phyloP scores from a whole-genome alignment of 2,113 vertebrate species.

The Callionymus lyra region DNA sequence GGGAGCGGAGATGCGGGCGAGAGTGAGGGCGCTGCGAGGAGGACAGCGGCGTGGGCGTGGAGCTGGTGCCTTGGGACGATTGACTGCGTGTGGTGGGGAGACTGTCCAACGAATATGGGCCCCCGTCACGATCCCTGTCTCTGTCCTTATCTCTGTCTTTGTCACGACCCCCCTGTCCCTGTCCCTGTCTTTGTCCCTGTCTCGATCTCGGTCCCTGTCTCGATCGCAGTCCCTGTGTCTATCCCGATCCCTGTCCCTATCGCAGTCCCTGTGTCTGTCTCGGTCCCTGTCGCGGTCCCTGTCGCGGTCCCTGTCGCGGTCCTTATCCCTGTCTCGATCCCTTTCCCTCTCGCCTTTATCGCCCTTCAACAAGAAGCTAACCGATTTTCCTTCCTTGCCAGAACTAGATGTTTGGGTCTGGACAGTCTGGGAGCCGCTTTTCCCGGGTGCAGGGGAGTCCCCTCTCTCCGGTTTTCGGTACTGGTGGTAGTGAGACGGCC shows the following conservation, averaged over 20 bases:
- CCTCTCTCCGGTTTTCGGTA: conserved; percentile 73
- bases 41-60: conserved; percentile 54
- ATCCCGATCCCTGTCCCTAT: conserved; percentile 1
- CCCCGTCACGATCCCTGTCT: conserved; percentile 23
- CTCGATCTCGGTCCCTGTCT: conserved; percentile 24
- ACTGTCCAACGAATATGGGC: conserved; percentile 44
- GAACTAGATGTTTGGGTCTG: conserved; percentile 62
- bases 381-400: conserved; percentile 64
- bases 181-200: conserved; percentile 5
- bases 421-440: conserved; percentile 59
- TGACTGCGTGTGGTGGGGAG: conserved; percentile 22
- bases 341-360: conserved; percentile 65
- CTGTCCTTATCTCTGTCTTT: conserved; percentile 4
- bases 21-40: conserved; percentile 65
- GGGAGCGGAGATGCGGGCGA: conserved; percentile 68
- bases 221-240: conserved; percentile 51
- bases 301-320: conserved; percentile 26
- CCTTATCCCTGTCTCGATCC: conserved; percentile 51
- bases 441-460: conserved; percentile 69
- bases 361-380: conserved; percentile 66
- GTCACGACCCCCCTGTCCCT: conserved; percentile 21
- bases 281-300: conserved; percentile 27
- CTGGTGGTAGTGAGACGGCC: conserved; percentile 74
- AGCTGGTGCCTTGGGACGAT: conserved; percentile 60
- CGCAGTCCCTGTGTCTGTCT: conserved; percentile 7